phyloP scores from a whole-genome alignment of 1,140 invertebrate species.

The Ceratitis capitata region DNA sequence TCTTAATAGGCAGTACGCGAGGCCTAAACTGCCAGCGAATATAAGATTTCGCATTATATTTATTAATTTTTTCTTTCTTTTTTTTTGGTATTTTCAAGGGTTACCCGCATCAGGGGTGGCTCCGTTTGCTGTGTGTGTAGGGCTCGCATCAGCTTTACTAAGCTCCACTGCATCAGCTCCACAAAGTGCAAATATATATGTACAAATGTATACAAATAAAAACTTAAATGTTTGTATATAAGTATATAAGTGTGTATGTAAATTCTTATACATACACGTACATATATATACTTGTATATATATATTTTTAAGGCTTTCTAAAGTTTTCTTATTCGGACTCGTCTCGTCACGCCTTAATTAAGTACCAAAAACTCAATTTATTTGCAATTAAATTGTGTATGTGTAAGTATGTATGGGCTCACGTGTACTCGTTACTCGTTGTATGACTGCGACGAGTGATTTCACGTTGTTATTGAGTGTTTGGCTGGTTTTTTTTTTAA shows the following conservation, averaged over 20 bases:
- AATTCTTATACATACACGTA: neutral
- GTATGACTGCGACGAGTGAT: neutral
- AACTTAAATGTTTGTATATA: neutral
- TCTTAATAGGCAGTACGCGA: neutral
- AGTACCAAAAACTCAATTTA: conserved; percentile 65
- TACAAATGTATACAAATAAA: neutral
- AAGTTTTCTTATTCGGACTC: neutral
- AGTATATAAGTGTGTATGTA: too few species aligned
- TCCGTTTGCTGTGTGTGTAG: neutral
- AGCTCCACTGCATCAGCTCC: too few species aligned
- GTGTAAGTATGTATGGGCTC: neutral
- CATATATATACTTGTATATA: too few species aligned
- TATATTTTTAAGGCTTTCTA: neutral
- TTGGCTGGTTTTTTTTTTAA: neutral
- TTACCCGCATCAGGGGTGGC: neutral
- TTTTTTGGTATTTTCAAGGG: neutral
- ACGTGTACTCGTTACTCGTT: neutral
- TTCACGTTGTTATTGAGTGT: neutral
- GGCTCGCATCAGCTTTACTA: neutral
- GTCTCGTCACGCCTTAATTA: conserved; percentile 60
- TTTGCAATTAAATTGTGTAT: conserved; percentile 63
- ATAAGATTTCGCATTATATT: neutral
- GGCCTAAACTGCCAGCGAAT: neutral
- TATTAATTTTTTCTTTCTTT: too few species aligned
- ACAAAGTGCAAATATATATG: neutral